These are phyloP conservation scores for Prosopocoilus inquinatus DNA, from an alignment of 2,888 invertebrate genomes.

Conservation along the genomic window DNA sequence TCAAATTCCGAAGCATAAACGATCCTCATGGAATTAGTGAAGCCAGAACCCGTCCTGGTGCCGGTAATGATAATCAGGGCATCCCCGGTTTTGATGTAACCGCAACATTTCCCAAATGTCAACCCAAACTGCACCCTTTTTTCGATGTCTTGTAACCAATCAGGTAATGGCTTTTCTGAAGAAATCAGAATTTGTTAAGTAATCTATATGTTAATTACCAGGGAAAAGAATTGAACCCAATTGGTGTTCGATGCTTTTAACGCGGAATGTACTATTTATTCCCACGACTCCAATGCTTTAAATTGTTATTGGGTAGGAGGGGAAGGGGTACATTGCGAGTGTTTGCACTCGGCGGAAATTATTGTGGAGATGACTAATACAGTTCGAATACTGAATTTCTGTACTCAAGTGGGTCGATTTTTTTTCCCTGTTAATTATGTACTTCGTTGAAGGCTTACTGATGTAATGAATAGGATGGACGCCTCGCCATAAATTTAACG, in stretches of 20 bases:
- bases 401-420: too few relatives aligned
- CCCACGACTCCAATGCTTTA: too few relatives aligned
- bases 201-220: not conserved
- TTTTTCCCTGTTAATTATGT: too few relatives aligned
- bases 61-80: slow-evolving; percentile 70
- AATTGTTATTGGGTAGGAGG: too few relatives aligned
- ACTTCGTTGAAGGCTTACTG: slow-evolving; percentile 51
- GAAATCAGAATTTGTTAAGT: slow-evolving; percentile 9
- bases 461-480: slow-evolving; percentile 58
- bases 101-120: slow-evolving; percentile 60
- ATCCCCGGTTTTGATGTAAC: slow-evolving; percentile 67
- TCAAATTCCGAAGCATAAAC: slow-evolving; percentile 50
- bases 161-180: slow-evolving; percentile 18
- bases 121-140: slow-evolving; percentile 59
- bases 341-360: too few relatives aligned
- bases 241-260: too few relatives aligned
- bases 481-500: slow-evolving; percentile 61
- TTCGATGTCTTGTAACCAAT: slow-evolving; percentile 59
- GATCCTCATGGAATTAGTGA: slow-evolving; percentile 68
- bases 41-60: slow-evolving; percentile 60
- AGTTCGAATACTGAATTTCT: slow-evolving; percentile 3
- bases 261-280: too few relatives aligned
- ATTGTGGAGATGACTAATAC: too few relatives aligned
- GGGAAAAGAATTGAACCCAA: too few relatives aligned
- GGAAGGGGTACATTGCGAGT: too few relatives aligned